phyloP scores from a whole-genome alignment of 1,140 invertebrate species.

The Caenorhabditis briggsae region DNA sequence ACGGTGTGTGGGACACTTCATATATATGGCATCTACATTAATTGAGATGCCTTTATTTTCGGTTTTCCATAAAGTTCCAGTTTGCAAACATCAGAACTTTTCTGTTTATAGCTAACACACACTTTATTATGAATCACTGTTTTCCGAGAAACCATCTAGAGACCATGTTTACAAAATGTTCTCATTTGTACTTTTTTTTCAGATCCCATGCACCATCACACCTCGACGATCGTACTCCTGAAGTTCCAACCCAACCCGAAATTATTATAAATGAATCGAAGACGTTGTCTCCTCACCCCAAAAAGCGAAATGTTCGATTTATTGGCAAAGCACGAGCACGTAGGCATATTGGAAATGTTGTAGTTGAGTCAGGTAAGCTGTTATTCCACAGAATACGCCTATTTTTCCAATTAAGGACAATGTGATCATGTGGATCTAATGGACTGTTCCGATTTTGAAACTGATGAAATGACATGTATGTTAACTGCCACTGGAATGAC shows the following conservation, averaged over 20 bases:
- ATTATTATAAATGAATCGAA: background rate
- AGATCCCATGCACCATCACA: background rate
- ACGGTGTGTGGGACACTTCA: too few relatives aligned
- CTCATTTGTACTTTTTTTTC: background rate
- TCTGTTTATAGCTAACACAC: too few relatives aligned
- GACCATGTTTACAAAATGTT: slow-evolving; percentile 7
- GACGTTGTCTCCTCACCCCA: background rate
- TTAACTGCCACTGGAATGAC: slow-evolving; percentile 71
- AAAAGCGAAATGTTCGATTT: slow-evolving; percentile 14
- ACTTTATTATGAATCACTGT: background rate
- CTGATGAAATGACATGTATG: slow-evolving; percentile 71
- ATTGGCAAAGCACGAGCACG: slow-evolving; percentile 26
- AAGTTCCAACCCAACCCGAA: background rate
- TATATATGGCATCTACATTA: too few relatives aligned
- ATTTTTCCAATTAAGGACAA: slow-evolving; percentile 62
- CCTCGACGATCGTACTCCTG: background rate
- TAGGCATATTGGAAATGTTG: slow-evolving; percentile 32
- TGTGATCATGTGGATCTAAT: slow-evolving; percentile 70
- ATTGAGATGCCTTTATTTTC: too few relatives aligned
- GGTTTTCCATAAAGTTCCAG: too few relatives aligned
- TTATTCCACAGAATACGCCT: background rate
- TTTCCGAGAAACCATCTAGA: slow-evolving; percentile 3
- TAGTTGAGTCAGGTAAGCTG: slow-evolving; percentile 23
- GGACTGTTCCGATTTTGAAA: slow-evolving; percentile 69
- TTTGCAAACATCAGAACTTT: too few relatives aligned